These are phyloP conservation scores for Anodontia alba DNA, from an alignment of 2,888 invertebrate species.

Conservation along the genomic window DNA sequence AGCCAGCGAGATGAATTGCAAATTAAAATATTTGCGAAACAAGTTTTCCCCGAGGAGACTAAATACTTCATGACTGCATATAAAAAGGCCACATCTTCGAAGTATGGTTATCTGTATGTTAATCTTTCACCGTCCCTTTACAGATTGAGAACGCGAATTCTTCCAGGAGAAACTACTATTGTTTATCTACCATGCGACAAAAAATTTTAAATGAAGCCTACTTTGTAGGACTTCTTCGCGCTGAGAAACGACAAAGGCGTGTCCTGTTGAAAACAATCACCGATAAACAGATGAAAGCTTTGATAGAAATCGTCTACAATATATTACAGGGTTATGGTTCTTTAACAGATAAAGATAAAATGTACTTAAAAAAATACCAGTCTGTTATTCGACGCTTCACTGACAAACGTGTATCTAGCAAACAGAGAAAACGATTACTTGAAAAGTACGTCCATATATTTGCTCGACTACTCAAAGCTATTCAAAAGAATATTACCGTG, in stretches of 20 bases:
- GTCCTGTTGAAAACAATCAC: too few species aligned
- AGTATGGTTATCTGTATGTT: conserved; percentile 15
- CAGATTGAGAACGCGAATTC: conserved; percentile 6
- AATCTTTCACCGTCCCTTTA: conserved; percentile 19
- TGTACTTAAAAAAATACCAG: too few species aligned
- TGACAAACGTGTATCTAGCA: neutral
- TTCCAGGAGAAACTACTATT: conserved; percentile 4
- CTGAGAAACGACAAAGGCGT: too few species aligned
- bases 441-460: neutral
- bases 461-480: neutral
- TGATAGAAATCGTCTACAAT: too few species aligned
- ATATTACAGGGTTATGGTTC: too few species aligned
- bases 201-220: conserved; percentile 18
- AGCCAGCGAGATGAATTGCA: conserved; percentile 19
- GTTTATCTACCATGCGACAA: conserved; percentile 16
- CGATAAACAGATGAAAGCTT: too few species aligned
- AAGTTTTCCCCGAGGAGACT: too few species aligned
- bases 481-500: neutral
- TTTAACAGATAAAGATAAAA: too few species aligned
- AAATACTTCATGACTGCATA: too few species aligned
- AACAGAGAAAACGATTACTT: neutral
- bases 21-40: too few species aligned
- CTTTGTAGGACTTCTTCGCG: too few species aligned
- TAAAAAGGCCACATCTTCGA: conserved; percentile 12
- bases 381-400: too few species aligned